Evolutionary conservation across 2,797 vertebrate genomes (phyloP).

Genomic region (Hippoglossus hippoglossus): DNA sequence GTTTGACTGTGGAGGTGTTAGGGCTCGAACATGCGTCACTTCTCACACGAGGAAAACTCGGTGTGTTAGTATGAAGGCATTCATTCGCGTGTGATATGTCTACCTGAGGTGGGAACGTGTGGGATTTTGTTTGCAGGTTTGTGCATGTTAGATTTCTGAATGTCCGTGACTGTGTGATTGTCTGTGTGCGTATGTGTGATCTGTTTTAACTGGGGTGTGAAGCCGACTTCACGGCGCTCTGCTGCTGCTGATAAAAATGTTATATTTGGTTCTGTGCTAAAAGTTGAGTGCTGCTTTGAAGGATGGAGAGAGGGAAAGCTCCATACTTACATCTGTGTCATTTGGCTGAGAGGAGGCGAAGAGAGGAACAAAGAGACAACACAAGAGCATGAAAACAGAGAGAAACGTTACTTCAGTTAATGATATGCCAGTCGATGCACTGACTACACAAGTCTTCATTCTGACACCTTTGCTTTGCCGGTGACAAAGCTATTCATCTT

Average conservation of each 20-base stretch:
- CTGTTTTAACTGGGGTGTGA: constrained; percentile 52
- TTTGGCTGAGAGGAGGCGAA: constrained; percentile 65
- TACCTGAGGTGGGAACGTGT: constrained; percentile 39
- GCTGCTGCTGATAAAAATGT: constrained; percentile 49
- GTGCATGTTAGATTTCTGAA: constrained; percentile 13
- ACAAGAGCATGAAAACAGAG: constrained; percentile 20
- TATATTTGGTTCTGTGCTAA: constrained; percentile 49
- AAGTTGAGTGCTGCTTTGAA: constrained; percentile 14
- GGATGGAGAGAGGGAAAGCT: constrained; percentile 47
- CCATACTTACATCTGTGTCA: constrained; percentile 79
- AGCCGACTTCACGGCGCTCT: constrained; percentile 47
- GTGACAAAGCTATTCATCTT: constrained; percentile 11
- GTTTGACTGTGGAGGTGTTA: constrained; percentile 26
- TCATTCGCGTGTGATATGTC: constrained; percentile 33
- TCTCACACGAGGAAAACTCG: constrained; percentile 7
- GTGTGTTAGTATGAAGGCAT: constrained; percentile 37
- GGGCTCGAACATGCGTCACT: constrained; percentile 20
- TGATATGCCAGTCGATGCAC: constrained; percentile 29
- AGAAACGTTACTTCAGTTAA: constrained; percentile 48
- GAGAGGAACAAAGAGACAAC: constrained; percentile 20
- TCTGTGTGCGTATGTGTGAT: constrained; percentile 18
- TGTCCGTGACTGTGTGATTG: neutral
- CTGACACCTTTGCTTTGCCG: constrained; percentile 12
- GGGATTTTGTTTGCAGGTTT: constrained; percentile 37
- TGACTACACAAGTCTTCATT: neutral